These are phyloP conservation scores for Gambusia affinis DNA, from an alignment of 2,113 vertebrate genomes.

Conservation along the genomic window DNA sequence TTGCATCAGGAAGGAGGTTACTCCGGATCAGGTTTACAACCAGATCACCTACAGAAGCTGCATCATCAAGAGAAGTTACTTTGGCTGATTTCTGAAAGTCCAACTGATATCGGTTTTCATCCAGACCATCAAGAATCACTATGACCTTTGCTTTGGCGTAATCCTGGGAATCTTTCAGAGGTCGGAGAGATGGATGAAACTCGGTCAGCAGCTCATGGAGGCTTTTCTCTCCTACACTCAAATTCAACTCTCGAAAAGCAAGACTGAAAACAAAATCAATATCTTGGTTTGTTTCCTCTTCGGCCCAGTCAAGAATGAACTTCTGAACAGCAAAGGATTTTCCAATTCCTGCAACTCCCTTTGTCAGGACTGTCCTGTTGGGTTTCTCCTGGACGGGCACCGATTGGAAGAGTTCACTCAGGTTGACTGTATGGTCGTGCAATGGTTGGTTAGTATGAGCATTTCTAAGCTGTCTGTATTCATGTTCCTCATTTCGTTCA, in stretches of 20 bases:
- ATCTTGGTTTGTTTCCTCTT: constrained; percentile 13
- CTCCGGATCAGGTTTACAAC: constrained; percentile 53
- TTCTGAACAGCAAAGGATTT: constrained; percentile 59
- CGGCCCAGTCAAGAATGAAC: constrained; percentile 55
- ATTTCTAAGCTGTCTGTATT: neutral
- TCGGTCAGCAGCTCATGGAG: constrained; percentile 43
- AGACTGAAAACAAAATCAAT: constrained; percentile 55
- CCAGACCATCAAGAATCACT: constrained; percentile 62
- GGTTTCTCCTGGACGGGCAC: neutral
- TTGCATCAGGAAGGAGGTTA: constrained; percentile 48
- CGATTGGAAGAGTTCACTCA: constrained; percentile 28
- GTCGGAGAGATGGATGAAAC: neutral
- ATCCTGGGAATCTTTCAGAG: neutral
- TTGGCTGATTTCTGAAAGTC: constrained; percentile 14
- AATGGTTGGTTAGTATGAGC: fast-evolving
- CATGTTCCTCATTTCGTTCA: neutral
- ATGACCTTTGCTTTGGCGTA: constrained; percentile 2
- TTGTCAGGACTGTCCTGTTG: constrained; percentile 31
- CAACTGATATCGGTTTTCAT: constrained; percentile 57
- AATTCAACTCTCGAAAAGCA: constrained; percentile 57
- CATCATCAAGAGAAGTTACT: constrained; percentile 29
- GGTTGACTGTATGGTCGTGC: fast-evolving
- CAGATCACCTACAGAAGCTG: constrained; percentile 28
- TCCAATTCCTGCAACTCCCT: constrained; percentile 56
- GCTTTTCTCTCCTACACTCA: constrained; percentile 26